Evolutionary conservation across 92 coral and sea anemone species (phyloP), one percentile per base, ranked within the genome.

Genomic region (Parazoanthus swiftii): DNA sequence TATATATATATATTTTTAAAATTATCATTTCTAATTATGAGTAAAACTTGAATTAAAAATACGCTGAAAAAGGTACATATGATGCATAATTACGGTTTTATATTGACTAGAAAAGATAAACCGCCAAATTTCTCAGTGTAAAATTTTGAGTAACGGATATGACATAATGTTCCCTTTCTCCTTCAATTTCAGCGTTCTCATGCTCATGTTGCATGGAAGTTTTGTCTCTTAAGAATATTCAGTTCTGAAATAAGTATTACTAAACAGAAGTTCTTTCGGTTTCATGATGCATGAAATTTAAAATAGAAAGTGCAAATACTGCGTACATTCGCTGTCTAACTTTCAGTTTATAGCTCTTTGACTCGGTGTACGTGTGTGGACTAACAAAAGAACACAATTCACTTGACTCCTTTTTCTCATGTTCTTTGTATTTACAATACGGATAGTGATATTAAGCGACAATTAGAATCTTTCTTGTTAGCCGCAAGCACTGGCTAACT

Each of bases 251-350:
- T 70, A 6, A 70, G 25, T 23, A n/a, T 10, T 48, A 79, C 9
- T 51, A 9, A 8, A 26, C 56, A 79, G 42, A 35, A 33, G 2
- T 4, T 29, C 44, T 66, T 80, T 42, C 48, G 72, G 38, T 71
- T 72, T 37, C 73, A 5, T 56, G 11, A 5, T 21, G 16, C 36
- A 18, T 54, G 59, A 15, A 54, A 80, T 44, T 80, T 23, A 71
- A 56, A 58, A 80, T 80, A 71, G 25, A 36, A 80, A 54, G 65
- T 35, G 46, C 85, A 80, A 80, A 80, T 80, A 80, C 11, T 56
- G 70, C 70, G 21, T 20, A 63, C 14, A 63, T 21, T 63, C 85
- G 25, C 48, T 18, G 72, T 58, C 36, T 35, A 15, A 80, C 0
- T 56, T 80, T 29, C 29, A 6, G 51, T 48, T 48, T 48, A 1